Evolutionary conservation across 1,140 invertebrate species (phyloP).

Genomic region (Drosophila kohkoa): DNA sequence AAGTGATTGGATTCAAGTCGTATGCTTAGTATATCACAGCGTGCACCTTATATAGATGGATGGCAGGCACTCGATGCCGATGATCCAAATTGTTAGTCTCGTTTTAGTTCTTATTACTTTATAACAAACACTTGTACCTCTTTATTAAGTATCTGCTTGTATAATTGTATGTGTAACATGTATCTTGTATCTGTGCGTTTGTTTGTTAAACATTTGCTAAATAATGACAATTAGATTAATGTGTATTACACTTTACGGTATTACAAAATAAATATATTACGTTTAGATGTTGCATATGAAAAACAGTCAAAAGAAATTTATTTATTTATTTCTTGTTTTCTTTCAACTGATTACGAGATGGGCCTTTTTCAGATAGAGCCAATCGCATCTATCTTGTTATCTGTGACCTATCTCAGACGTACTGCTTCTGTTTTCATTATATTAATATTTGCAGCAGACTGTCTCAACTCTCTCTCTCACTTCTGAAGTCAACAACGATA

Average conservation of each 20-base stretch:
- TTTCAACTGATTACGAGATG: conserved; percentile 1
- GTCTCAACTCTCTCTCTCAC: too few relatives aligned
- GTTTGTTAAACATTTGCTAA: conserved; percentile 73
- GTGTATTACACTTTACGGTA: conserved; percentile 65
- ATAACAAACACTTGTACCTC: conserved; percentile 65
- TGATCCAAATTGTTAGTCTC: conserved; percentile 66
- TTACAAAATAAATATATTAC: conserved; percentile 74
- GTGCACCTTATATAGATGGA: conserved; percentile 38
- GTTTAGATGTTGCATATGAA: conserved; percentile 72
- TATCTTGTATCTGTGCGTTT: conserved; percentile 52
- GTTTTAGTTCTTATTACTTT: conserved; percentile 67
- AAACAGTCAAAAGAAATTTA: conserved; percentile 9
- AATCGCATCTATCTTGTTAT: conserved; percentile 1
- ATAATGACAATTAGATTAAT: conserved; percentile 81
- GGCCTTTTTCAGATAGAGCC: background rate
- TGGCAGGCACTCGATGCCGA: conserved; percentile 31
- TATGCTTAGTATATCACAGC: conserved; percentile 45
- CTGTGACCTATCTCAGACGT: background rate
- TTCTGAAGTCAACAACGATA: too few relatives aligned
- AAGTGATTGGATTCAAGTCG: conserved; percentile 58
- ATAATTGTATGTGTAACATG: conserved; percentile 56
- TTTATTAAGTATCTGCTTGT: conserved; percentile 54
- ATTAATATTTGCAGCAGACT: too few relatives aligned
- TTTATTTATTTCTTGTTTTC: background rate
- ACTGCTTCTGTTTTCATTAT: too few relatives aligned